phyloP scores from a whole-genome alignment of 2,888 invertebrate species.

The Scaptomyza parva region DNA sequence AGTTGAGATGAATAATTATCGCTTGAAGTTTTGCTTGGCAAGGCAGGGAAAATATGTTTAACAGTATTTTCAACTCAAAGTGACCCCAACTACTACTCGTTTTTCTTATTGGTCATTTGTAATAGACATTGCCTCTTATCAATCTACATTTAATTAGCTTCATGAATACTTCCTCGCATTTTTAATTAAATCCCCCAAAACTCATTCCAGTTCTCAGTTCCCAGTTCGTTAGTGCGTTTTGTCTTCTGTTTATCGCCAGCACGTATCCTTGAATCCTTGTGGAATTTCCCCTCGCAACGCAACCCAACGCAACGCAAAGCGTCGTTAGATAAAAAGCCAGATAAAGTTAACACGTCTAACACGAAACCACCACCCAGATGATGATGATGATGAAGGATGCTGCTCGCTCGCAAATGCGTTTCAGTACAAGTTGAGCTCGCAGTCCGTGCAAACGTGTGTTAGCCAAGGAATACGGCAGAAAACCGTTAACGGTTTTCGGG shows the following conservation, averaged over 20 bases:
- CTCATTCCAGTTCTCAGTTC: neutral
- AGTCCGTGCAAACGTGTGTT: slow-evolving; percentile 56
- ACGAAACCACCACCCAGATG: slow-evolving; percentile 36
- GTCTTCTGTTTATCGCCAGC: slow-evolving; percentile 30
- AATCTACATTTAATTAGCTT: slow-evolving; percentile 13
- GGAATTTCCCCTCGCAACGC: slow-evolving; percentile 45
- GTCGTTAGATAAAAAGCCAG: slow-evolving; percentile 61
- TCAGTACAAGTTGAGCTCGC: slow-evolving; percentile 68
- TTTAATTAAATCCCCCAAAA: slow-evolving; percentile 40
- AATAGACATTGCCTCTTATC: slow-evolving; percentile 6
- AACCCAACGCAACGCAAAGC: too few species aligned
- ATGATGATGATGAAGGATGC: slow-evolving; percentile 50
- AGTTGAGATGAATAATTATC: neutral
- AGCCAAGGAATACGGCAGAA: slow-evolving; percentile 5
- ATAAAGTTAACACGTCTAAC: slow-evolving; percentile 62
- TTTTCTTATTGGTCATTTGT: neutral
- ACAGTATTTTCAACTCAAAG: neutral
- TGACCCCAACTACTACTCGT: neutral
- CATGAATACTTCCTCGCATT: slow-evolving; percentile 27
- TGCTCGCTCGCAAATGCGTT: slow-evolving; percentile 44
- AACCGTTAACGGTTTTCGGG: neutral
- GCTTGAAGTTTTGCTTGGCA: neutral
- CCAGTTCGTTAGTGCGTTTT: slow-evolving; percentile 25
- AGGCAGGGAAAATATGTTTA: slow-evolving; percentile 1
- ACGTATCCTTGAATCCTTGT: slow-evolving; percentile 19